Base-by-base conservation (phyloP, 1,140 invertebrate genomes). In the Conopomorpha cramerella region DNA sequence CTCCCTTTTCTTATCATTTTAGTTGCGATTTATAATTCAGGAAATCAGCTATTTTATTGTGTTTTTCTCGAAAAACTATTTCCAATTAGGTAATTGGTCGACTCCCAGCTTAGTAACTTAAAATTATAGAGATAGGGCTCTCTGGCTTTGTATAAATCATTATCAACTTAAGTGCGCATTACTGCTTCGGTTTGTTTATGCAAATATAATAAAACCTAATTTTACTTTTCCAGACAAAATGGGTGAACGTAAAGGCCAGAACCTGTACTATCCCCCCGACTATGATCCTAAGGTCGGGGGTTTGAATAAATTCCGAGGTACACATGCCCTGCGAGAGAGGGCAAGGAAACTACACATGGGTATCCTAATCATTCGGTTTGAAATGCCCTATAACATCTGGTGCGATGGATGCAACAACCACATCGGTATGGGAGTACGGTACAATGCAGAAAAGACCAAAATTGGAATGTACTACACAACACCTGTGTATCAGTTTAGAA, bases 361-460 rank as follows among this genome's bases (percentile, higher is more conserved):
- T 10, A 99, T 99, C 44, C 85, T 99, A 23, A 96, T 99, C 30
- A 98, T 99, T 45, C 85, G 96, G 37, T 99, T 99, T 86, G 98
- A 99, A 80, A 97, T 99, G 95, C 98, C 98, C 1, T 99, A 96
- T 55, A 99, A 99, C 76, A 99, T 99, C 46, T 99, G 67, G 67
- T 74, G 67, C 18, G 89, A 95, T 33, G 96, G 96, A 16, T 99
- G 98, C 70, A 88, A 90, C 34, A 99, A 97, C 80, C 97, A 98
- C 63, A 96, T 99, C 46, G 98, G 96, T 15, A 99, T 98, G 95
- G 96, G 98, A 14, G 97, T 99, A 0, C 82, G 93, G 36, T 99
- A 99, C 63, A 99, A 99, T 81, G 96, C 98, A 3, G 96, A 99
- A 65, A 99, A 99, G 73, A 95, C 85, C 3, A 99, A 99, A 83